Evolutionary conservation across 2,113 vertebrate genomes (phyloP).

Genomic region (rat (Rattus norvegicus)): DNA sequence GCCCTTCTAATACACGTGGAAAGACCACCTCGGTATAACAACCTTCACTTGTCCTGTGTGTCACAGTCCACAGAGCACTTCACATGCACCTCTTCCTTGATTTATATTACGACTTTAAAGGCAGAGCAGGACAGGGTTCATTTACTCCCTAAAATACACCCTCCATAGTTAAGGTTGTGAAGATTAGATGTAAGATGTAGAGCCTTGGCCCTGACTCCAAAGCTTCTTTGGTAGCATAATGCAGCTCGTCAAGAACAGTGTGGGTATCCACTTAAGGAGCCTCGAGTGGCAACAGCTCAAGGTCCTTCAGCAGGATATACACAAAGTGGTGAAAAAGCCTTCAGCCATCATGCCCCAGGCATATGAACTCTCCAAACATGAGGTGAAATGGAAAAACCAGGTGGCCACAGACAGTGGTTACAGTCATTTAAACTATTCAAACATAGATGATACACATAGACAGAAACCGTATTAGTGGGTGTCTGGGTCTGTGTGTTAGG

Average conservation of each 20-base stretch:
- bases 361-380: neutral
- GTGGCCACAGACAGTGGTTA: neutral
- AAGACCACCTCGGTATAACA: neutral
- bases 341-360: neutral
- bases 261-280: neutral
- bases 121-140: neutral
- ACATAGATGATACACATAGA: neutral
- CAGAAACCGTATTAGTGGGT: neutral
- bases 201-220: neutral
- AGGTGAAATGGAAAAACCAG: constrained; percentile 1
- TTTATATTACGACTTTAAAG: neutral
- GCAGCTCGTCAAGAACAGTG: constrained; percentile 19
- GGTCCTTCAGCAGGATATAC: neutral
- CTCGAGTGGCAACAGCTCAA: neutral
- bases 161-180: neutral
- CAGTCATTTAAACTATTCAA: neutral
- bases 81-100: neutral
- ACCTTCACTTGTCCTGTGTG: neutral
- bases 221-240: neutral
- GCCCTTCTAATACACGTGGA: neutral
- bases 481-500: rapidly evolving
- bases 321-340: neutral
- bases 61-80: neutral
- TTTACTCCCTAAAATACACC: neutral
- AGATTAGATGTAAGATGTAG: neutral